Base-by-base conservation (phyloP, 35 echinoderm and acorn worm species). In the Hemicentrotus pulcherrimus region DNA sequence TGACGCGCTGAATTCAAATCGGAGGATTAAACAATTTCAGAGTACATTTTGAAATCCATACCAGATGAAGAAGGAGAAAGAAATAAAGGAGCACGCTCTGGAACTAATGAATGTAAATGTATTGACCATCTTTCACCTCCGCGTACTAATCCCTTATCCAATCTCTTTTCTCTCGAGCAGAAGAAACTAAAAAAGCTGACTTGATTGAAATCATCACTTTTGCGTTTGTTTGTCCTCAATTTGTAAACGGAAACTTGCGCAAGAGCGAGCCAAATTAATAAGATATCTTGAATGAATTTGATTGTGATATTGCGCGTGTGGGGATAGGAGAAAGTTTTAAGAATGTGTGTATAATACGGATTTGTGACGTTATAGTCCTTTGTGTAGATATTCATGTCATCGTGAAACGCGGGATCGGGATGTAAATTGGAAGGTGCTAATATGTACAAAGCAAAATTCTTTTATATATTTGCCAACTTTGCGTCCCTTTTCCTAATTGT, bases 11-110 rank as follows among this genome's bases (percentile, higher is more conserved):
- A 78, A 78, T 78, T 78, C 65, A 78, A 78, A 78, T 78, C 65
- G 65, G 65, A n/a, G 65, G 65, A 78, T 78, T 78, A 78, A 78
- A 78, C 65, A 78, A 78, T 78, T 78, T 78, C 19, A 78, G 65
- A 78, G 65, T 78, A 78, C 65, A 78, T 78, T 78, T 78, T 78
- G 65, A 78, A 78, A 78, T 78, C 65, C 65, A 78, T 78, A 78
- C 65, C 22, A 22, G 65, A 78, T 78, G 7, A 78, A 78, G 65
- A 78, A 78, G 28, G 65, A 78, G 65, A 78, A 78, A 78, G 65
- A 28, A 78, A 78, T 78, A 78, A 7, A 78, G 65, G 65, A 28
- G 65, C 65, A 78, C 65, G 22, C 65, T 78, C 65, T n/a, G n/a
- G 65, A 78, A 78, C 65, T 78, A 78, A 78, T 78, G 65, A 78